Base-by-base conservation (phyloP, 2,797 vertebrate genomes). In the Pseudotriccus pelzelni region DNA sequence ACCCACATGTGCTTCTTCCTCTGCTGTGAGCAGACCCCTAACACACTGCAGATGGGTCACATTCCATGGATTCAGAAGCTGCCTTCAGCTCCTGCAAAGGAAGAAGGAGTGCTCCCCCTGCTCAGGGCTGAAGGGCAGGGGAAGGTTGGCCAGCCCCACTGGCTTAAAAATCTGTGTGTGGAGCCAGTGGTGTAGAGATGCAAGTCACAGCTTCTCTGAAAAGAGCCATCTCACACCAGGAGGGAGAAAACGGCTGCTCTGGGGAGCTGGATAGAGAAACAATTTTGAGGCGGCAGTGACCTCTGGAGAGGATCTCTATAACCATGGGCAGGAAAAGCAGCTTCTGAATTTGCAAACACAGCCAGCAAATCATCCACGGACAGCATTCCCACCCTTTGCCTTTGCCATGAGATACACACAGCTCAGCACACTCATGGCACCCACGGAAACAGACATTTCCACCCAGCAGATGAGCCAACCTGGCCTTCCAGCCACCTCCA, bases 1-100 rank as follows among this genome's bases (percentile, higher is more conserved):
- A 89, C 68, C 70, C 94, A 96, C 94, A 96, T 96, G 63, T 97
- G 96, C 90, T 86, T 91, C 81, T 95, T 94, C 79, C 96, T 96
- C 67, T 0, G 2, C 84, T 83, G 78, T 24, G 44, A 94, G 87
- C 82, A 68, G 37, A 92, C 43, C 78, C 69, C 8, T 96, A 97
- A 97, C 74, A 0, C 41, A 1, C 89, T 96, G 87, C 97, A 97
- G 97, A 97, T 97, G 97, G 93, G 79, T 95, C 87, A 89, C 96
- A 97, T 97, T 97, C 94, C 97, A 92, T 1, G 9, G 84, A 95
- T 86, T 96, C 91, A 90, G 94, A 78, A 96, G 91, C 95, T 63
- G 93, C 91, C 72, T 96, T 62, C 75, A 89, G 75, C 79, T 97
- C 79, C 64, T 2, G 0, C 82, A 77, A 85, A 84, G 85, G 70